Base-by-base conservation (phyloP, 53 echinoderm and acorn worm species). In the Holothuria leucospilota region DNA sequence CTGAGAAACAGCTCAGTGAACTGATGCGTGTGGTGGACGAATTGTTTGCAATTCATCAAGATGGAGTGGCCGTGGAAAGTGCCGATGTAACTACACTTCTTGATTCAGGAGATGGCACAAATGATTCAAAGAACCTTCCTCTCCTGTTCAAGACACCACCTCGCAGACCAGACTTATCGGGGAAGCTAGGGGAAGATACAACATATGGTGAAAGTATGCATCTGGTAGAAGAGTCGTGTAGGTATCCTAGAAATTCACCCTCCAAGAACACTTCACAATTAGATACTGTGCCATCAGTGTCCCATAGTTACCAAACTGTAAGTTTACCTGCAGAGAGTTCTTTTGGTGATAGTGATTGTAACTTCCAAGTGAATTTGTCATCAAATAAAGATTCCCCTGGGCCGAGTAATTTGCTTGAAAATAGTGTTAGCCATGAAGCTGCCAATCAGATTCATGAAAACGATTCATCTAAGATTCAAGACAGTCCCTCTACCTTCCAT, bases 321-420 rank as follows among this genome's bases (percentile, higher is more conserved):
- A 75, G 26, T 75, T 51, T 75, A 75, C 75, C 75, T 0, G n/a
- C 14, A 24, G 75, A 75, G 28, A n/a, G 52, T 75, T 75, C 75
- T 51, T 75, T 75, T 52, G 75, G 75, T 26, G 72, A 72, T 39
- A 72, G 72, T 42, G 75, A 75, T 6, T 26, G 24, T 23, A 75
- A 75, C 51, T 75, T 75, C 23, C 46, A 49, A 24, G 75, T 75
- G 15, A 51, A 51, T 75, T 24, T 75, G 15, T 51, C 49, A 16
- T 49, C 75, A 8, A 49, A 26, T 24, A 75, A 26, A 49, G 24
- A 49, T 51, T 29, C 70, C 18, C 56, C 56, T 30, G 16, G 20
- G 20, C 34, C 70, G 39, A 16, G 6, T 40, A 49, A 18, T n/a
- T 13, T 52, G 25, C 46, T 75, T 52, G 75, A 75, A 75, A 42